These are phyloP conservation scores for Acropora yongei DNA, from an alignment of 64 coral and sea anemone genomes.

Conservation along the genomic window DNA sequence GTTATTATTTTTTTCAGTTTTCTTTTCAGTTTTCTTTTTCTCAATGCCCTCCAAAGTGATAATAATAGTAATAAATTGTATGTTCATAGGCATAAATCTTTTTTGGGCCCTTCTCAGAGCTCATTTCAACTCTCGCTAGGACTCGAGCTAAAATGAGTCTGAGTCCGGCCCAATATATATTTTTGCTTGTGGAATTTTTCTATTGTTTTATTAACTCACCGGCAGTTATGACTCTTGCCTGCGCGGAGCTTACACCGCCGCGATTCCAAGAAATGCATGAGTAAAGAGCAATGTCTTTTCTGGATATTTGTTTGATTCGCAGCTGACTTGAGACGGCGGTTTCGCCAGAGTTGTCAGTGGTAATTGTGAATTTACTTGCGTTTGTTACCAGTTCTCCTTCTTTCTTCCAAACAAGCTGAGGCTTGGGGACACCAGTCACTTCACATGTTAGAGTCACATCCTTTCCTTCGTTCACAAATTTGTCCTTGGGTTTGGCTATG, in stretches of 20 bases:
- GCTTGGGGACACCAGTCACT: conserved; percentile 53
- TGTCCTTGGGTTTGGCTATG: neutral
- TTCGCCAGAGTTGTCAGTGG: neutral
- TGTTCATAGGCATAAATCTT: too few species aligned
- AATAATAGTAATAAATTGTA: too few species aligned
- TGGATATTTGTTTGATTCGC: neutral
- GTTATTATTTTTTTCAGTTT: too few species aligned
- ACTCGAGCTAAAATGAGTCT: too few species aligned
- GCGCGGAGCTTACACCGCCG: neutral
- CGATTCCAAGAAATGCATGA: conserved; percentile 64
- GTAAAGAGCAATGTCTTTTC: conserved; percentile 34
- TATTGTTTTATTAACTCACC: neutral
- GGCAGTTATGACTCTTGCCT: neutral
- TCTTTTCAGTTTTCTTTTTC: too few species aligned
- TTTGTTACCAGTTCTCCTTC: conserved; percentile 68
- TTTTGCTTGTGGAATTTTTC: neutral
- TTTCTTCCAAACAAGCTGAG: conserved; percentile 85
- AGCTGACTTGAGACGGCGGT: neutral
- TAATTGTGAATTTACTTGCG: conserved; percentile 1
- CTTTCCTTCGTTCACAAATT: neutral
- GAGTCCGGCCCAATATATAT: too few species aligned
- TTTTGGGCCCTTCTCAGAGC: too few species aligned
- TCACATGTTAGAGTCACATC: conserved; percentile 41
- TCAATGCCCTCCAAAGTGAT: too few species aligned
- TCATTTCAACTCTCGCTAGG: too few species aligned